Evolutionary conservation across 2,888 invertebrate genomes (phyloP), one percentile per base, ranked within the genome.

Genomic region (Schrankia costaestrigalis): DNA sequence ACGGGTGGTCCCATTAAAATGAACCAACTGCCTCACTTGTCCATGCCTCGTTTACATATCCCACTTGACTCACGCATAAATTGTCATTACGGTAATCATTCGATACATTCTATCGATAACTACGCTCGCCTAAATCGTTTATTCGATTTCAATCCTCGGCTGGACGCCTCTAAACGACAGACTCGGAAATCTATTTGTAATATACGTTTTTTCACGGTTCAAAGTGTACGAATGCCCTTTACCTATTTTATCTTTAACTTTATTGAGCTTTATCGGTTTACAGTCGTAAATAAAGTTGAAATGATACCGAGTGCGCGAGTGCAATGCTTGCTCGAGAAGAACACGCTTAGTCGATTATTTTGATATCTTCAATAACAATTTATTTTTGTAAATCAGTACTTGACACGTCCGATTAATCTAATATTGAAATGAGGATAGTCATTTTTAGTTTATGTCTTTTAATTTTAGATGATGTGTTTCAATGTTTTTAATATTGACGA

Each of bases 51-150:
- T 81, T 83, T 82, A 82, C 81, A 82, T 83, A 79, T 80, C 61
- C 78, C 68, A 74, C 69, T 69, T 56, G 52, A 67, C 69, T 71
- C 61, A 51, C 74, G 70, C 78, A 82, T 85, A 85, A 85, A 85
- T 85, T 83, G 81, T 79, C 82, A 81, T 84, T 81, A 82, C 73
- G 60, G 72, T 76, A 82, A 83, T 83, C 78, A 79, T 74, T 64
- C 72, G 80, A 77, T 77, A 69, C 71, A 62, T 73, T 71, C 63
- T 65, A 75, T 72, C 78, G 78, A 78, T 78, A 74, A 63, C 62
- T 63, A 59, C 45, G 70, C 61, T 71, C 67, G 56, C 50, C 67
- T 67, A 71, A 69, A 75, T 78, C 73, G 74, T 73, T 73, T 70
- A 63, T 47, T 54, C 48, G 56, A 57, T 57, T 56, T 48, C 44